Base-by-base conservation (phyloP, 2,113 vertebrate genomes). In the Beaufortia kweichowensis region DNA sequence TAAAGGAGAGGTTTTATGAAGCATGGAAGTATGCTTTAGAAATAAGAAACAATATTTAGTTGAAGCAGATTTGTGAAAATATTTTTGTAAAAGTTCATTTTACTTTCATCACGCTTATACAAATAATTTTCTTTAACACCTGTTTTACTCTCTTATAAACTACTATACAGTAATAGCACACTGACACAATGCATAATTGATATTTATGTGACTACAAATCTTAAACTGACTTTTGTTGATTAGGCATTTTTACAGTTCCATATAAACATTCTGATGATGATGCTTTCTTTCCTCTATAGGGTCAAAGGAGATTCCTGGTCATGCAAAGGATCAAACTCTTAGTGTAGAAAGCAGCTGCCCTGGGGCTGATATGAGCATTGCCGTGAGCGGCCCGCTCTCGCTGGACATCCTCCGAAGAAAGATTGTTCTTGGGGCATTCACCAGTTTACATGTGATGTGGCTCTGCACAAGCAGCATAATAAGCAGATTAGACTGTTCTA, bases 381-480 rank as follows among this genome's bases (percentile, higher is more conserved):
- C 78, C 70, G 2, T 11, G 19, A 72, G 78, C 61, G 7, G 46
- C 17, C 5, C 33, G 33, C 31, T 50, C 57, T 48, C 35, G 1
- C 41, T 63, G 31, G 46, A 43, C 21, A 17, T 35, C 15, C 17
- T 31, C 33, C 23, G 6, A 15, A 6, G 10, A 11, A 19, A 28
- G 57, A 26, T 39, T 57, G 48, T 56, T 39, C 7, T 72, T 60
- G 26, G 15, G 15, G 35, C 19, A 24, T 68, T 50, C 21, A 15
- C 68, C 11, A 35, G 6, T 55, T n/a, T 35, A 65, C 60, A 12
- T 43, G 26, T 23, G n/a, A 61, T 53, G 56, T 11, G 28, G 64
- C 17, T 67, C 31, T 43, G 33, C 63, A 63, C 39, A 70, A 62
- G 11, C 50, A 35, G 73, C 67, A 68, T 80, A 76, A 35, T 31